A percentile compares a stretch with the other conserved stretches of the same genome.
Evolutionary conservation across 2,797 vertebrate species (phyloP).

Genomic region (Ammospiza maritima): DNA sequence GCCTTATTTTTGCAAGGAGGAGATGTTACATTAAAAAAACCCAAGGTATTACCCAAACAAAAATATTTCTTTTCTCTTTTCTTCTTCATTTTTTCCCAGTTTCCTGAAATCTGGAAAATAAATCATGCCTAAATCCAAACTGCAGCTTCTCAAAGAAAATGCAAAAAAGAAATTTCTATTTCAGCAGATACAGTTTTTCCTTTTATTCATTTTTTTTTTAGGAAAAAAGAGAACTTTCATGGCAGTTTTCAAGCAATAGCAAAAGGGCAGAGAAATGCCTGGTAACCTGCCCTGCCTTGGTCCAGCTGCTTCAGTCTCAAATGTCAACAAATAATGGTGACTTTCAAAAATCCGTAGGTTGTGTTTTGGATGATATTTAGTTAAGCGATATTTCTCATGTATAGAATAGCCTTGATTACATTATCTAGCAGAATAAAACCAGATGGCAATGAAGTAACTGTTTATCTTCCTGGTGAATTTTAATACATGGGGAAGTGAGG

Average conservation of each 20-base stretch:
- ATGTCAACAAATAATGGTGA: constrained; percentile 18
- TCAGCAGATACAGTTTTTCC: not conserved
- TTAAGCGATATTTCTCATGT: not conserved
- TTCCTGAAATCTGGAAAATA: constrained; percentile 3
- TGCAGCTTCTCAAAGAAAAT: not conserved
- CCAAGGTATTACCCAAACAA: not conserved
- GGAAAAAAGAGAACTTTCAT: not conserved
- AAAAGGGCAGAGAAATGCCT: not conserved
- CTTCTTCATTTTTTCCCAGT: not conserved
- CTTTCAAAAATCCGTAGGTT: not conserved
- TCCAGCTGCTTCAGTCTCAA: not conserved
- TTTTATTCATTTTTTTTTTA: no score
- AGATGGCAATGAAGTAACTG: constrained; percentile 44
- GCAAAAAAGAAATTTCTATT: not conserved
- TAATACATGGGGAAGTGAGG: not conserved
- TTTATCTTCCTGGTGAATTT: constrained; percentile 35
- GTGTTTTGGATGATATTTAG: constrained; percentile 28
- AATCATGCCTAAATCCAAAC: not conserved
- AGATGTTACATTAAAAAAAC: not conserved
- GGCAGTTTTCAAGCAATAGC: not conserved
- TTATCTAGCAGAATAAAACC: constrained; percentile 46
- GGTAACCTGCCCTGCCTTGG: not conserved
- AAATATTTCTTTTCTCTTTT: not conserved
- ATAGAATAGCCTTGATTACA: constrained; percentile 53
- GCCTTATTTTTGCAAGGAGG: not conserved